Evolutionary conservation across 2,888 invertebrate genomes (phyloP).

Genomic region (Dyspetes luteomarginatus): DNA sequence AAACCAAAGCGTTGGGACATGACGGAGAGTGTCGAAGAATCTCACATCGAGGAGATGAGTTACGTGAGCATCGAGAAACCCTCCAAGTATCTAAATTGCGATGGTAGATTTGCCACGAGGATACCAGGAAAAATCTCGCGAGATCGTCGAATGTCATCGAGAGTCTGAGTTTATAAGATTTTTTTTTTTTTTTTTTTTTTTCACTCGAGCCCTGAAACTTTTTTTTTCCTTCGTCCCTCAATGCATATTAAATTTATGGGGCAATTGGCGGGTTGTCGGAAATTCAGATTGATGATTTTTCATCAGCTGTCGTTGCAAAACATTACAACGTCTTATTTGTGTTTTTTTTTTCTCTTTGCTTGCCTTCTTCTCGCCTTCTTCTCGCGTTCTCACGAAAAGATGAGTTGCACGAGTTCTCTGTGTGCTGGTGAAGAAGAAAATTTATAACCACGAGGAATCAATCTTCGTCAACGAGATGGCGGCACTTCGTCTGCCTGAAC

Average conservation of each 20-base stretch:
- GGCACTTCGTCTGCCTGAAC: conserved; percentile 14
- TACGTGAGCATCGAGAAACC: conserved; percentile 58
- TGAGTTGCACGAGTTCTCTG: conserved; percentile 8
- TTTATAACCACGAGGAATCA: conserved; percentile 33
- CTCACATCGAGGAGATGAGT: conserved; percentile 32
- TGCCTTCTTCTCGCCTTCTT: conserved; percentile 4
- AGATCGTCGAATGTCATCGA: conserved; percentile 23
- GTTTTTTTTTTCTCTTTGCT: conserved; percentile 23
- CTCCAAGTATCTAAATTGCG: conserved; percentile 12
- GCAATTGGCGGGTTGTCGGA: background rate
- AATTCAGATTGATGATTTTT: conserved; percentile 15
- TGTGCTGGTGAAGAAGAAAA: conserved; percentile 21
- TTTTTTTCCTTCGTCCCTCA: background rate
- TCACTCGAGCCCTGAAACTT: too few species aligned
- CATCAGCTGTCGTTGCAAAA: background rate
- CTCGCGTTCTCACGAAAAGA: background rate
- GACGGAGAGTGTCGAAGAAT: conserved; percentile 46
- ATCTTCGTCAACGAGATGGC: conserved; percentile 34
- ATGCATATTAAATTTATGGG: conserved; percentile 13
- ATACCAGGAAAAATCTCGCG: background rate
- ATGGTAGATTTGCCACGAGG: conserved; percentile 12
- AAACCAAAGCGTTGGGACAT: conserved; percentile 69
- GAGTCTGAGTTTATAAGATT: background rate
- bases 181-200: background rate
- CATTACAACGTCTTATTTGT: background rate